These are phyloP conservation scores for Prolemur simus DNA, from an alignment of 2,113 vertebrate species.

Conservation along the genomic window DNA sequence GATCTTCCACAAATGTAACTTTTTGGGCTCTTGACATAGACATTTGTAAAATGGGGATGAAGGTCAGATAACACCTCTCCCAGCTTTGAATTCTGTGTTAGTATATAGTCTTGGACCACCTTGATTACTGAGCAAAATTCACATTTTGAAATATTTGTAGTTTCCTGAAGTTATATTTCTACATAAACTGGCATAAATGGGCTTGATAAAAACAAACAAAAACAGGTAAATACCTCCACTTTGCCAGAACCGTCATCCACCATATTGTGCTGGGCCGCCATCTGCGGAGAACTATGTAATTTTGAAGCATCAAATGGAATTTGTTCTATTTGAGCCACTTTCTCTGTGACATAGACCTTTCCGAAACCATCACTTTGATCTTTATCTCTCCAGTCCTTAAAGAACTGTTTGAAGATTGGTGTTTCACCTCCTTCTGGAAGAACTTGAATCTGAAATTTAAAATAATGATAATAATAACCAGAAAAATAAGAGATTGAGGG, in stretches of 20 bases:
- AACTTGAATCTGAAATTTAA: conserved; percentile 91
- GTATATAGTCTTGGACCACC: too few species aligned
- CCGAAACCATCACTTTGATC: conserved; percentile 92
- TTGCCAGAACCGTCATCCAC: conserved; percentile 91
- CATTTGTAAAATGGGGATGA: not conserved
- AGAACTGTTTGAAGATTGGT: conserved; percentile 95
- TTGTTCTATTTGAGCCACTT: conserved; percentile 90
- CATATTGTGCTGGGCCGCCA: conserved; percentile 95
- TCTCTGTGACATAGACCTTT: conserved; percentile 91
- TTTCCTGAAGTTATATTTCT: not conserved
- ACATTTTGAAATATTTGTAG: not conserved
- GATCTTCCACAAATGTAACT: not conserved
- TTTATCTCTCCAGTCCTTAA: conserved; percentile 90
- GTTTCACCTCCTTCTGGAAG: conserved; percentile 95
- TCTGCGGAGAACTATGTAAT: conserved; percentile 89
- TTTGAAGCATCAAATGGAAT: conserved; percentile 92
- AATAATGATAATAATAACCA: not conserved
- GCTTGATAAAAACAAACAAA: not conserved
- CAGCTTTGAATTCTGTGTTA: not conserved
- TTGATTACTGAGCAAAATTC: not conserved
- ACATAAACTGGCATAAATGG: not conserved
- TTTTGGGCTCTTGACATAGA: not conserved
- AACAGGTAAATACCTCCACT: conserved; percentile 85
- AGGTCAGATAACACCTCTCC: not conserved
- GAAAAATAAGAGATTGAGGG: not conserved